Percentiles rank a stretch among this genome's conserved stretches.
Conservation (phyloP, 2,113 vertebrate genomes). For the Damaliscus lunatus region DNA sequence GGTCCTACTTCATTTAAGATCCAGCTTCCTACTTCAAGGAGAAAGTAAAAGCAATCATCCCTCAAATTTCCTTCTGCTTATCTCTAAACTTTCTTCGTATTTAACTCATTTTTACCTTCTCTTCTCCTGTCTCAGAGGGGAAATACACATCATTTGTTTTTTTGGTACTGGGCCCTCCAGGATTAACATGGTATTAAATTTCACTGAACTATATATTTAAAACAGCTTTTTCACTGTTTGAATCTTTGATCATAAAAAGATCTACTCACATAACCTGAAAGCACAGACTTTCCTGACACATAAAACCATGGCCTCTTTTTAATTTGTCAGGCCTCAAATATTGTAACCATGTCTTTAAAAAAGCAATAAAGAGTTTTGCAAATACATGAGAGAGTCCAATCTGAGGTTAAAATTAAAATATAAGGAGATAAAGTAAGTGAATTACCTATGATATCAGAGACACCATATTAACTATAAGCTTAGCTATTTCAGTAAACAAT, state of each 20-base stretch:
- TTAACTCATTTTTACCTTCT: constrained; percentile 2
- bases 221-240: background rate
- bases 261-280: background rate
- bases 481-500: background rate
- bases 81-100: background rate
- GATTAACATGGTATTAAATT: constrained; percentile 17
- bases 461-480: background rate
- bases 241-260: constrained; percentile 16
- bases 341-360: constrained; percentile 6
- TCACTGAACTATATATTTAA: background rate
- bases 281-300: background rate
- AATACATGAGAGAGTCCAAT: background rate
- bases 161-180: background rate
- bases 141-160: background rate
- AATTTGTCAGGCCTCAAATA: background rate
- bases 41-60: background rate
- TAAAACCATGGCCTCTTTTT: background rate
- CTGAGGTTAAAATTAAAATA: background rate
- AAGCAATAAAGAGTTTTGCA: background rate
- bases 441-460: background rate
- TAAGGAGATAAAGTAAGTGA: background rate
- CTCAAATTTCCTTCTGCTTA: background rate
- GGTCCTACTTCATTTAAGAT: constrained; percentile 1
- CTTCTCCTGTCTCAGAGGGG: background rate
- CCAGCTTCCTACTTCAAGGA: background rate